Base-by-base conservation (phyloP, 2,888 invertebrate genomes). In the Ophioninae sp. region DNA sequence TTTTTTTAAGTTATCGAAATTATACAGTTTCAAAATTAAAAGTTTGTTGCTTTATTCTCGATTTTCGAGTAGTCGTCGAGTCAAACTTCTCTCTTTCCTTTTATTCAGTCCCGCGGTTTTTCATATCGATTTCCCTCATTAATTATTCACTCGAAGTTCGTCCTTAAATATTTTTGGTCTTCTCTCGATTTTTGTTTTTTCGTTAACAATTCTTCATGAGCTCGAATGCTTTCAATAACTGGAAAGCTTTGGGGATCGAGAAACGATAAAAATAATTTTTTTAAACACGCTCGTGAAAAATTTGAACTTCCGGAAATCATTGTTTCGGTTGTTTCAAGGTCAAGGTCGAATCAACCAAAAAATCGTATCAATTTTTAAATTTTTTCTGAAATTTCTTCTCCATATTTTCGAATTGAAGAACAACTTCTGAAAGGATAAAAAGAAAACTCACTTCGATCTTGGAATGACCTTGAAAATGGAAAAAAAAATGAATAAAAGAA, bases 111-210 rank as follows among this genome's bases (percentile, higher is more conserved):
- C 22, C 51, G 67, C 51, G 5, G 59, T 44, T 10, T 67, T 61
- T 6, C 20, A 59, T 17, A 59, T 17, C 59, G 39, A 30, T 30
- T 30, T 30, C 3, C 30, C 30, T 30, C 30, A 30, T 30, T 30
- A 30, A 30, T 30, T 30, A 30, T 30, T 30, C 30, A 3, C 30
- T 30, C 30, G 30, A 56, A 8, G 10, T 65, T 39, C 10, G 6
- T 72, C 61, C 51, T 41, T 76, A 8, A 41, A 20, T 41, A 82
- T 79, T 63, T 68, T 85, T 79, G 79, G 81, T 51, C 13, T 51
- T 51, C 0, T 17, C 51, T 17, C 17, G 51, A 13, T 17, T 13
- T 51, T 51, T 17, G 17, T 17, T 51, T 17, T 51, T 51, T 51
- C 2, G 30, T 30, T 30, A 30, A 30, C 3, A 51, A 51, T 51